Evolutionary conservation across 2,888 invertebrate species (phyloP), one percentile per base, ranked within the genome.

Genomic region (Eupithecia dodoneata): DNA sequence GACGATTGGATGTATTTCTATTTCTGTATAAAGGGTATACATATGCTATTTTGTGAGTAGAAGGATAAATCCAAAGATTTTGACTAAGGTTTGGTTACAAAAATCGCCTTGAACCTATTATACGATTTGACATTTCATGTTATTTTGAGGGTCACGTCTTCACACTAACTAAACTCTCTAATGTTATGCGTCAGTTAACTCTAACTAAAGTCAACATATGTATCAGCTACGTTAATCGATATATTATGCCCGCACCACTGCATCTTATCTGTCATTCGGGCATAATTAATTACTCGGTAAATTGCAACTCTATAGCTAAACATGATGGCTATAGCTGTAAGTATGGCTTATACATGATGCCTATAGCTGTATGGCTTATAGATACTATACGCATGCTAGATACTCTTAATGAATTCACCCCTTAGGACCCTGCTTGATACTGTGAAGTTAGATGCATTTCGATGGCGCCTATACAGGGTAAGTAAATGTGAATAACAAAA

Each of bases 191-290:
- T n/a, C 7, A 55, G 7, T n/a, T 55, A 55, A 55, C n/a, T 55
- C 9, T 55, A 55, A 4, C 52, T 52, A 5, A n/a, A 41, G 1
- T 15, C n/a, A 69, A 44, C 67, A 44, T 69, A 69, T 44, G 10
- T 18, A 44, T n/a, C 42, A 67, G 41, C 15, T 44, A 42, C n/a
- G 59, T 66, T 79, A 79, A 78, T 75, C 76, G 72, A 75, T 81
- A 78, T 76, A 81, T 75, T 75, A 75, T 72, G 79, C 77, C 88
- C 88, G 89, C 90, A 85, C 86, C 86, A 88, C 84, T 91, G 90
- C 90, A 89, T 91, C 91, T 91, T 93, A 94, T 93, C 93, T 94
- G 92, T 92, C 93, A 93, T 92, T 94, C 90, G 90, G 88, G 85
- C 88, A 90, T 93, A 93, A 94, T 94, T 94, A 94, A 94, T 94